phyloP scores from a whole-genome alignment of 2,113 vertebrate species.

The Pangasianodon gigas region DNA sequence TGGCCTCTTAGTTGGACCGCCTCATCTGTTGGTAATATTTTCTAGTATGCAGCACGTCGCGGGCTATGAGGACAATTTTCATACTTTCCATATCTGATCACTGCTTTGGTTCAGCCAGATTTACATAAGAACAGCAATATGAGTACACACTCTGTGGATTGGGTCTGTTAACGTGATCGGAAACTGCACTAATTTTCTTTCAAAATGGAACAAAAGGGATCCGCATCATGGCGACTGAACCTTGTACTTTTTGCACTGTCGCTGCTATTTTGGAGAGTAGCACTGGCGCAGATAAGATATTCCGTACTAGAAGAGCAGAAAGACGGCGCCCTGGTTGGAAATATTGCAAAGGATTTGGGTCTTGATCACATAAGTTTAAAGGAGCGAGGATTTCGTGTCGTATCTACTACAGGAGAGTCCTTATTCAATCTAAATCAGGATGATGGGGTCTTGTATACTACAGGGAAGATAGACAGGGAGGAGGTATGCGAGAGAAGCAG shows the following conservation, averaged over 20 bases:
- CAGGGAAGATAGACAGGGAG: constrained; percentile 67
- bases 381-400: constrained; percentile 63
- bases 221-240: constrained; percentile 9
- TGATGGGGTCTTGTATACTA: constrained; percentile 63
- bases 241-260: constrained; percentile 26
- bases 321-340: constrained; percentile 64
- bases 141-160: neutral
- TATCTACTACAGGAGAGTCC: constrained; percentile 46
- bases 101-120: neutral
- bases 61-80: neutral
- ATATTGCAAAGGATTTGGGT: constrained; percentile 70
- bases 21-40: neutral
- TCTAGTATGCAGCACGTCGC: neutral
- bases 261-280: constrained; percentile 26
- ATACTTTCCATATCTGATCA: constrained; percentile 36
- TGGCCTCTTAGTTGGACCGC: neutral
- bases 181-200: constrained; percentile 46
- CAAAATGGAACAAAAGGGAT: constrained; percentile 55
- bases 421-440: constrained; percentile 64
- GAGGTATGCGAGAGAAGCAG: constrained; percentile 60
- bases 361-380: constrained; percentile 60
- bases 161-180: neutral
- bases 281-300: constrained; percentile 63
- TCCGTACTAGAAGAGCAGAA: constrained; percentile 66
- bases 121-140: neutral